These are phyloP conservation scores for Trachymyrmex cornetzi DNA, from an alignment of 1,140 invertebrate species.

Conservation along the genomic window DNA sequence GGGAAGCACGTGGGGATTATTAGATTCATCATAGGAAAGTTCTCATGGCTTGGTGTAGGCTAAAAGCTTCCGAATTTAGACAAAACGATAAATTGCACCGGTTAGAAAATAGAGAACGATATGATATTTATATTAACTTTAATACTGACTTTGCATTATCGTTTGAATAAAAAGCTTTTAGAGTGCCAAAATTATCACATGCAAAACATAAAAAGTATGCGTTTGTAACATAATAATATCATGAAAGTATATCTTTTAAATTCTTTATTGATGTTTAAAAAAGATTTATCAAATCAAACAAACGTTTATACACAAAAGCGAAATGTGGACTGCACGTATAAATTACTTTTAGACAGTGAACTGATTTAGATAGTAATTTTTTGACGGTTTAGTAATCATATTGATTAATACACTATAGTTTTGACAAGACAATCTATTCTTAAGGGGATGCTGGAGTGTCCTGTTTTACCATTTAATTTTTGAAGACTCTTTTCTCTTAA, in stretches of 20 bases:
- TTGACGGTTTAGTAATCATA: background rate
- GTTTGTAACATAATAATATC: background rate
- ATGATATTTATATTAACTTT: background rate
- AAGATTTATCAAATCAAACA: background rate
- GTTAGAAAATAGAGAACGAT: background rate
- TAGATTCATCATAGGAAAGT: too few species aligned
- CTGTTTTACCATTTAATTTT: too few species aligned
- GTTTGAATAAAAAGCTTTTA: slow-evolving; percentile 9
- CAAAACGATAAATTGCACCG: background rate
- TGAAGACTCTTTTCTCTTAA: too few species aligned
- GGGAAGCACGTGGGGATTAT: too few species aligned
- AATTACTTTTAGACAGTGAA: background rate
- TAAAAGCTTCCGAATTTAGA: background rate
- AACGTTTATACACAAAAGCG: background rate
- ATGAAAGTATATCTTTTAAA: background rate
- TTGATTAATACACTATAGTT: background rate
- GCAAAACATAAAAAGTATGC: background rate
- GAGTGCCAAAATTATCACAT: background rate
- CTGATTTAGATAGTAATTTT: background rate
- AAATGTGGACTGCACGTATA: background rate
- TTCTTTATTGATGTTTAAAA: background rate
- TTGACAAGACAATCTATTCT: background rate
- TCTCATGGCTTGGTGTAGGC: slow-evolving; percentile 1
- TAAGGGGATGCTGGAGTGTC: too few species aligned
- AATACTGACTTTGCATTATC: background rate